Percentiles rank a stretch among this genome's conserved stretches.
phyloP scores from a whole-genome alignment of 2,797 vertebrate genomes.

The Microchirus variegatus region DNA sequence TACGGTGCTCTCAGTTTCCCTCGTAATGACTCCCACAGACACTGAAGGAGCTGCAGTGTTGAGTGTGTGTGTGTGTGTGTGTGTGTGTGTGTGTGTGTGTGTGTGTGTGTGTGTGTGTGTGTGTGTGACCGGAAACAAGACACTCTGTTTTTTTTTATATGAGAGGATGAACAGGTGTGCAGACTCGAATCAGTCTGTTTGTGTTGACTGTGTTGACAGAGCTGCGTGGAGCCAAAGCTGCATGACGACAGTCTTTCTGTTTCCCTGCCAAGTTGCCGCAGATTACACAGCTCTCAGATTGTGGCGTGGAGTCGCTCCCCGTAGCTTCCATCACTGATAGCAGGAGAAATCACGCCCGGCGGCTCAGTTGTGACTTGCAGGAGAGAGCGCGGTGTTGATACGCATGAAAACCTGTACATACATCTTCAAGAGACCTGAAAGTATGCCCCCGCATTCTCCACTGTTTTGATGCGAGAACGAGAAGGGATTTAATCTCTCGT shows the following conservation, averaged over 20 bases:
- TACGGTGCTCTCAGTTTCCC: slow-evolving; percentile 41
- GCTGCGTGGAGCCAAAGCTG: slow-evolving; percentile 46
- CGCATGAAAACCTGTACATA: slow-evolving; percentile 44
- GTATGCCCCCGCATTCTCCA: slow-evolving; percentile 21
- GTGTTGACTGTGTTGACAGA: slow-evolving; percentile 68
- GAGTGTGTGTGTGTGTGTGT: slow-evolving; percentile 2
- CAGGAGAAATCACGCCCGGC: slow-evolving; percentile 1
- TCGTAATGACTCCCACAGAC: slow-evolving; percentile 39
- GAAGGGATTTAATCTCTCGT: slow-evolving; percentile 46
- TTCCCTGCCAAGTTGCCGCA: slow-evolving; percentile 52
- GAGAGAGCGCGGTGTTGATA: slow-evolving; percentile 31
- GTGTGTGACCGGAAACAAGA: slow-evolving; percentile 34
- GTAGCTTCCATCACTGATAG: slow-evolving; percentile 52
- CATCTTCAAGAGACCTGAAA: slow-evolving; percentile 58
- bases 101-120: too few relatives aligned
- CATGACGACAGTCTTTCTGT: slow-evolving; percentile 43
- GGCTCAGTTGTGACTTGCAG: slow-evolving; percentile 55
- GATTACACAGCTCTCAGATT: slow-evolving; percentile 41
- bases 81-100: too few relatives aligned
- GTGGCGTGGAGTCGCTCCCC: slow-evolving; percentile 41
- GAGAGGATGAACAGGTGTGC: slow-evolving; percentile 68
- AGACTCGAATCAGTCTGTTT: slow-evolving; percentile 64
- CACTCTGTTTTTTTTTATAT: slow-evolving; percentile 56
- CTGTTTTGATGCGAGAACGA: slow-evolving; percentile 38
- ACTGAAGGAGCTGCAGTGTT: slow-evolving; percentile 7